phyloP scores from a whole-genome alignment of 2,113 vertebrate genomes.

The Tachycineta bicolor region DNA sequence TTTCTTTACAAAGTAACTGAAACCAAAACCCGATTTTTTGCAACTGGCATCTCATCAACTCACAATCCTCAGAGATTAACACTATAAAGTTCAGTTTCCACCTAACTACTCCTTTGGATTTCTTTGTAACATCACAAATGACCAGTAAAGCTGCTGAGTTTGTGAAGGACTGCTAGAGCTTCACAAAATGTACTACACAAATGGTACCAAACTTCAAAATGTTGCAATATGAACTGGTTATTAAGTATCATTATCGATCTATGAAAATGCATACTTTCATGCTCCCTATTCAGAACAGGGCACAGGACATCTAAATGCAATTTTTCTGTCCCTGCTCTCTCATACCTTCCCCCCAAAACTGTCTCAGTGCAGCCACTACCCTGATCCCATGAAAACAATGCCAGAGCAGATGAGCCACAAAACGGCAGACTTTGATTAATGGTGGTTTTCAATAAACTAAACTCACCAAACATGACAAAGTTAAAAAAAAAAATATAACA shows the following conservation, averaged over 20 bases:
- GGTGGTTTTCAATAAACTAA: background rate
- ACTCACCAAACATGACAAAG: background rate
- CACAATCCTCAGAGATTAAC: background rate
- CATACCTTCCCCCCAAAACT: background rate
- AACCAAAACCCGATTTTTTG: background rate
- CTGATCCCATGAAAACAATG: background rate
- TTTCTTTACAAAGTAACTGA: conserved; percentile 7
- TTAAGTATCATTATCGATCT: rapidly evolving
- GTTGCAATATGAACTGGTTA: background rate
- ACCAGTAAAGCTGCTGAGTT: background rate
- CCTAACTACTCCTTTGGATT: background rate
- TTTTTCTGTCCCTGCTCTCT: background rate
- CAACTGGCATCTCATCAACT: background rate
- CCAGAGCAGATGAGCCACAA: background rate
- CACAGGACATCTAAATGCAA: background rate
- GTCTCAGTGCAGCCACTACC: background rate
- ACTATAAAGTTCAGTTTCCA: background rate
- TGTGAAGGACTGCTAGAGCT: background rate
- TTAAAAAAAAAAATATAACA: background rate
- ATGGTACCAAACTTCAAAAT: background rate
- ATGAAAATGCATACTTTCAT: background rate
- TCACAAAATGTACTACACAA: background rate
- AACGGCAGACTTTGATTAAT: background rate
- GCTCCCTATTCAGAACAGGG: background rate
- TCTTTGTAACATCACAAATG: background rate